Evolutionary conservation across 2,888 invertebrate genomes (phyloP).

Genomic region (Timandra comae): DNA sequence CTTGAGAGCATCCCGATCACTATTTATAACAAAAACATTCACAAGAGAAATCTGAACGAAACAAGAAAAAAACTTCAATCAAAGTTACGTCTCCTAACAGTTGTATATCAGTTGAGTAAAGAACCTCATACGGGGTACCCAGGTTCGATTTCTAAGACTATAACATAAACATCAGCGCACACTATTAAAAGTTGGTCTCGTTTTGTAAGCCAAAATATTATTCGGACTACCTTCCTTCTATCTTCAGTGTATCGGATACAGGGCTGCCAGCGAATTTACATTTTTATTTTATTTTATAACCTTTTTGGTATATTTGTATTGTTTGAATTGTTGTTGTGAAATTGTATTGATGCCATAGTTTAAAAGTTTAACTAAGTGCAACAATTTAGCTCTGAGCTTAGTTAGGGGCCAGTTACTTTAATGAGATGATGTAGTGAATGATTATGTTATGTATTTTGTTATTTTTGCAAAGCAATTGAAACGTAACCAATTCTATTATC

Average conservation of each 20-base stretch:
- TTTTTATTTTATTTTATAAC: constrained; percentile 59
- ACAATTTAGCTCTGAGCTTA: too few relatives aligned
- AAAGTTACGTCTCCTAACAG: constrained; percentile 16
- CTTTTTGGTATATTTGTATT: constrained; percentile 32
- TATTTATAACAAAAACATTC: constrained; percentile 4
- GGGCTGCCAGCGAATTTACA: constrained; percentile 66
- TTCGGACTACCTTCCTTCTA: constrained; percentile 70
- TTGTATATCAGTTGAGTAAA: constrained; percentile 32
- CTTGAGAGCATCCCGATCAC: background rate
- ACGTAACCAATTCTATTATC: too few relatives aligned
- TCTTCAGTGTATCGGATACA: constrained; percentile 44
- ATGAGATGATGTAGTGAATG: too few relatives aligned
- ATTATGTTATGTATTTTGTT: too few relatives aligned
- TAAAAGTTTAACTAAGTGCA: too few relatives aligned
- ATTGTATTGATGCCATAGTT: too few relatives aligned
- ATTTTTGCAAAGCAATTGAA: too few relatives aligned
- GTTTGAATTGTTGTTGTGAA: constrained; percentile 20
- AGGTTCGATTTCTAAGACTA: constrained; percentile 51
- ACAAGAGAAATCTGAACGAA: constrained; percentile 16
- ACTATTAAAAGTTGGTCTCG: constrained; percentile 76
- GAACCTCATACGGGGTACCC: constrained; percentile 37
- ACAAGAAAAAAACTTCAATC: constrained; percentile 23
- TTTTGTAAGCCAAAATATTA: constrained; percentile 76
- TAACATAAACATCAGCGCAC: constrained; percentile 72
- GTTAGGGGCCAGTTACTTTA: too few relatives aligned